Percentiles rank a stretch among this genome's conserved stretches.
These are phyloP conservation scores for Potamarius usumacintae DNA, from an alignment of 2,113 vertebrate species.

Conservation along the genomic window DNA sequence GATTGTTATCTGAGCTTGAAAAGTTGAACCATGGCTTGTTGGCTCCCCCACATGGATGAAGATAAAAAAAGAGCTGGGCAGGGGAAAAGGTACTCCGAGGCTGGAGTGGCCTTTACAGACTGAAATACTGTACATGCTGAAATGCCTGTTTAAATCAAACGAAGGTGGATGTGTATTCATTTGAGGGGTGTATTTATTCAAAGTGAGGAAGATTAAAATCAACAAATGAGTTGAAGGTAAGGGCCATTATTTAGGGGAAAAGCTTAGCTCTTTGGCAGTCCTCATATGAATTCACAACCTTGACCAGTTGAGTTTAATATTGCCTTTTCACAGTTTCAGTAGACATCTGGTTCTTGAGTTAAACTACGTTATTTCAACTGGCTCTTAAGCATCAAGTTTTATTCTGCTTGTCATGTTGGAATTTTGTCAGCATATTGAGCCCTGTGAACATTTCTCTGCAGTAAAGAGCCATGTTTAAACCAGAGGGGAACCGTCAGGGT, in stretches of 20 bases:
- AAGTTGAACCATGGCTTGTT: slow-evolving; percentile 31
- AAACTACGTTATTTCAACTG: not conserved
- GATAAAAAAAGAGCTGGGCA: not conserved
- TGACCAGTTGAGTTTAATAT: not conserved
- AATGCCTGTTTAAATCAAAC: not conserved
- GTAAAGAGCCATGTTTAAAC: not conserved
- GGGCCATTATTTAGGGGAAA: not conserved
- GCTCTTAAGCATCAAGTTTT: not conserved
- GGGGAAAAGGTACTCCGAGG: not conserved
- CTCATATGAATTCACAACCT: not conserved
- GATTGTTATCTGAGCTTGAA: slow-evolving; percentile 9
- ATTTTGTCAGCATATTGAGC: not conserved
- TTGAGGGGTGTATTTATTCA: not conserved
- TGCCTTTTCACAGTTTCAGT: not conserved
- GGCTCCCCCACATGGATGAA: slow-evolving; percentile 47
- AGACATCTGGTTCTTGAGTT: not conserved
- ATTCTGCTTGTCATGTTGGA: not conserved
- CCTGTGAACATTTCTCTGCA: not conserved
- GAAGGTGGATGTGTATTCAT: not conserved
- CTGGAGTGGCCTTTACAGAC: not conserved
- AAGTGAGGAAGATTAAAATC: not conserved
- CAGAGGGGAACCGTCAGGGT: no score
- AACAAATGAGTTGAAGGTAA: not conserved
- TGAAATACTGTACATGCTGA: not conserved
- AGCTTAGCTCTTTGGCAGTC: not conserved